Evolutionary conservation across 1,140 invertebrate genomes (phyloP), one percentile per base, ranked within the genome.

Genomic region (Megalonaias nervosa): DNA sequence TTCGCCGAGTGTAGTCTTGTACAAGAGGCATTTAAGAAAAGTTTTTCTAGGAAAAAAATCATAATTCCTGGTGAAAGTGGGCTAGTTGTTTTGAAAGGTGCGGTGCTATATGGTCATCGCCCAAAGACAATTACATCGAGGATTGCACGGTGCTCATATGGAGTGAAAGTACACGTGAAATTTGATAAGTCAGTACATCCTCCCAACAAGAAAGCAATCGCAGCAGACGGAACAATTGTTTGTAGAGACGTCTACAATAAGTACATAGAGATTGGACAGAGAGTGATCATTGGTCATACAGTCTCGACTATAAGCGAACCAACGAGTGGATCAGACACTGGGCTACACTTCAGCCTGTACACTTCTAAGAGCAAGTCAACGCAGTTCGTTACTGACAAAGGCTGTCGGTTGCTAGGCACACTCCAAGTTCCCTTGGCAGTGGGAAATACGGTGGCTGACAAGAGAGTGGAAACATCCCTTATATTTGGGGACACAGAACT

Each of bases 1-100:
- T 76, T 76, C 61, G 67, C 59, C 19, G 74, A 76, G 48, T 65
- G 74, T 71, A 69, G 57, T 38, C 64, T 69, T 26, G 74, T 76
- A 19, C 67, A 76, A 21, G 67, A 75, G 14, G 66, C 61, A 23
- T 21, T 75, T 14, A n/a, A 62, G 16, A 69, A 61, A 14, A 60
- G 56, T 75, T 68, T 68, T 56, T 21, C 58, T 58, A 56, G 14
- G 16, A 59, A 21, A 19, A 6, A 9, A 26, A 15, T 76, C 16
- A 70, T 56, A 6, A 62, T 76, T 71, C 74, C 74, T 26, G 19
- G 14, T 12, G 74, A 76, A 14, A 58, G 67, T 16, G 66, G 74
- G 11, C 13, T 76, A 21, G 55, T 61, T 19, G 74, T 76, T 19
- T 31, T 76, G 14, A 76, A 76, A 70, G 74, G 74, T 55, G 74